These are phyloP conservation scores for Pogonognathellus flavescens DNA, from an alignment of 1,140 invertebrate species.

Conservation along the genomic window DNA sequence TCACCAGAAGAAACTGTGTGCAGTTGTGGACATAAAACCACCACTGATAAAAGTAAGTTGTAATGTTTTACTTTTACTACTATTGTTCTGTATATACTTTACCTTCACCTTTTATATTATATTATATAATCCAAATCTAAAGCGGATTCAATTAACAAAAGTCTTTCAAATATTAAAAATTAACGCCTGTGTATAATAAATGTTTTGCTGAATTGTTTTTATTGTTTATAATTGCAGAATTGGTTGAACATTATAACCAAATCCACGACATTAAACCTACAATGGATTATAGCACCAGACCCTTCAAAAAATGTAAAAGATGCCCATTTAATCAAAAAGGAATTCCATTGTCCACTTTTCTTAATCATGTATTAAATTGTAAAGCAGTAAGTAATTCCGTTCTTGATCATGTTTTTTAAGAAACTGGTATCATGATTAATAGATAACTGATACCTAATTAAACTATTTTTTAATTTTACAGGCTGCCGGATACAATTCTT, in stretches of 20 bases:
- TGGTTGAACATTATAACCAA: background rate
- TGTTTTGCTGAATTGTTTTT: background rate
- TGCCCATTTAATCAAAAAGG: background rate
- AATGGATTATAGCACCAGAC: background rate
- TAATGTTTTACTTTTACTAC: background rate
- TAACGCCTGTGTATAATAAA: no score
- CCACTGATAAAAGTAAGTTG: background rate
- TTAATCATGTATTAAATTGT: background rate
- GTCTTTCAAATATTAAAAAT: no score
- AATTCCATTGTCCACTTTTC: background rate
- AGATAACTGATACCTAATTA: no score
- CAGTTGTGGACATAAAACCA: background rate
- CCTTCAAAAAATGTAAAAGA: background rate
- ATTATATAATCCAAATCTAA: no score
- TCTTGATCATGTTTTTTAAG: no score
- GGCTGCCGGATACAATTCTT: no score
- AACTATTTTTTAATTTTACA: no score
- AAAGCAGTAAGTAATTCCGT: background rate
- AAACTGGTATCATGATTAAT: no score
- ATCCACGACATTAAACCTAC: background rate
- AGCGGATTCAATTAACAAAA: no score
- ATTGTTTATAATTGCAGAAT: background rate
- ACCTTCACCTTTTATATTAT: no score
- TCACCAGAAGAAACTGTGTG: background rate
- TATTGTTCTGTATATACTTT: no score